Conservation (phyloP, 1,140 invertebrate species). For the Portunus trituberculatus region DNA sequence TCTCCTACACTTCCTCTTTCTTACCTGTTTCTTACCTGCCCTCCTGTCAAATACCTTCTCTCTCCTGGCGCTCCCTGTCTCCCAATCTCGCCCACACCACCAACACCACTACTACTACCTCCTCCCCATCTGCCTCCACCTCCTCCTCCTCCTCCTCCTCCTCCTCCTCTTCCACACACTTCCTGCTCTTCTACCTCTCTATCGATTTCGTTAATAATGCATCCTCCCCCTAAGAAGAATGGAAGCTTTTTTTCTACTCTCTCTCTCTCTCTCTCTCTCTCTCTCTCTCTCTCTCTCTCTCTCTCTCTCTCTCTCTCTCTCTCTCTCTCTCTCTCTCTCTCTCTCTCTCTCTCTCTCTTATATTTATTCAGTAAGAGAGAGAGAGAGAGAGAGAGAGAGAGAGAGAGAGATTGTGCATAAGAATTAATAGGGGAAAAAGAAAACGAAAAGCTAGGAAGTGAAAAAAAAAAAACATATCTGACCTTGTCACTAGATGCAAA, state of each 20-base stretch:
- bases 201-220: slow-evolving; percentile 15
- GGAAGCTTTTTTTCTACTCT: not conserved
- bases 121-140: not conserved
- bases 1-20: not conserved
- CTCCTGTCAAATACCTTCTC: too few species aligned
- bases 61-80: too few species aligned
- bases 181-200: not conserved
- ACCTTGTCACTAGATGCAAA: too few species aligned
- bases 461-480: too few species aligned
- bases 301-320: slow-evolving; percentile 1
- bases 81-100: not conserved
- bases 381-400: too few species aligned
- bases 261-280: slow-evolving; percentile 16
- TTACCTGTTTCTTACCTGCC: not conserved
- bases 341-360: too few species aligned
- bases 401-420: too few species aligned
- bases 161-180: not conserved
- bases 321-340: not conserved
- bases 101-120: not conserved
- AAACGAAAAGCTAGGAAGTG: too few species aligned
- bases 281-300: slow-evolving; percentile 20
- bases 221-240: slow-evolving; percentile 20
- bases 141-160: not conserved
- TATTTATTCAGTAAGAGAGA: too few species aligned
- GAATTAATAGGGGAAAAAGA: too few species aligned